phyloP scores from a whole-genome alignment of 1,140 invertebrate species.

The Drosophila pandora region DNA sequence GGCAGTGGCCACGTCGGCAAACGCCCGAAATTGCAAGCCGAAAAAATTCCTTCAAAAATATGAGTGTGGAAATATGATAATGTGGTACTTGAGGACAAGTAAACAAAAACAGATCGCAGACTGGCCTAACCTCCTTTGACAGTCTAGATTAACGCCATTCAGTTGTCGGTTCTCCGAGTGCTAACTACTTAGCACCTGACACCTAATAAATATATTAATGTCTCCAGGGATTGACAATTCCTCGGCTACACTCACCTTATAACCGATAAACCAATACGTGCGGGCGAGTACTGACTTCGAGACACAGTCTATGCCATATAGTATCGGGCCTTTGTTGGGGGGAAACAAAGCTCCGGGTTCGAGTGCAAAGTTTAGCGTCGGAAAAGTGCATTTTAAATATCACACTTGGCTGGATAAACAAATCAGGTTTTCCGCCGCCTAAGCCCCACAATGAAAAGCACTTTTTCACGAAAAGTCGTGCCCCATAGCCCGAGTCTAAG shows the following conservation, averaged over 20 bases:
- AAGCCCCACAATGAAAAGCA: constrained; percentile 47
- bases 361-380: constrained; percentile 60
- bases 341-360: constrained; percentile 28
- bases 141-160: constrained; percentile 19
- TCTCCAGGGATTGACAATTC: constrained; percentile 54
- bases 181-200: constrained; percentile 26
- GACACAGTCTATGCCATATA: neutral
- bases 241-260: constrained; percentile 9
- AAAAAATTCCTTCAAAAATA: constrained; percentile 15
- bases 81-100: neutral
- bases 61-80: neutral
- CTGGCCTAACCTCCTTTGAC: constrained; percentile 2
- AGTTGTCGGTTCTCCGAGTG: constrained; percentile 16
- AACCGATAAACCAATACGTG: constrained; percentile 57
- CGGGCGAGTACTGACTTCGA: constrained; percentile 21
- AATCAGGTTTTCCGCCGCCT: constrained; percentile 23
- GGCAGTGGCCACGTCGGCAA: constrained; percentile 25
- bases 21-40: constrained; percentile 8
- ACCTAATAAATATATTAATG: constrained; percentile 46
- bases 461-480: constrained; percentile 24
- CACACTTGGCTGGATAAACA: constrained; percentile 51
- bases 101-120: neutral
- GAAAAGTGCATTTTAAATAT: constrained; percentile 31
- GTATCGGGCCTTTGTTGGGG: constrained; percentile 36
- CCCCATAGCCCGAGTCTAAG: neutral